Evolutionary conservation across 1,140 invertebrate species (phyloP).

Genomic region (Helicoverpa armigera): DNA sequence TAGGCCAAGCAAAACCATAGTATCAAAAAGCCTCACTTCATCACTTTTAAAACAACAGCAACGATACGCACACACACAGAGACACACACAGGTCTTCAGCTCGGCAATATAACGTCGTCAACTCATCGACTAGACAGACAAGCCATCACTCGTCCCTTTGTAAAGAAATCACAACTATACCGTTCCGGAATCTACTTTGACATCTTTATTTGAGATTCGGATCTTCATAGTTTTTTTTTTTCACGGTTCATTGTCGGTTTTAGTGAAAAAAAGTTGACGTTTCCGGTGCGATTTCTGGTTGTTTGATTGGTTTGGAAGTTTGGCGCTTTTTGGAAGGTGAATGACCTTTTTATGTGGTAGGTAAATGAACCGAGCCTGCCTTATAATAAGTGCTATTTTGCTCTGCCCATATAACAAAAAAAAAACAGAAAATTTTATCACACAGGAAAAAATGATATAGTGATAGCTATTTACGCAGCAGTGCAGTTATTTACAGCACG

Average conservation of each 20-base stretch:
- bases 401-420: too few species aligned
- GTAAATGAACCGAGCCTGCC: too few species aligned
- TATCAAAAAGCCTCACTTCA: too few species aligned
- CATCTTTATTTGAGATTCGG: constrained; percentile 2
- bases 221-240: background rate
- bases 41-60: background rate
- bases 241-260: background rate
- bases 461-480: too few species aligned
- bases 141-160: constrained; percentile 7
- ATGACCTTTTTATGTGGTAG: background rate
- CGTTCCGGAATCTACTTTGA: constrained; percentile 2
- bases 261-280: background rate
- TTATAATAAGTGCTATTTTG: too few species aligned
- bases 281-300: background rate
- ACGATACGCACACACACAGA: background rate
- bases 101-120: constrained; percentile 1
- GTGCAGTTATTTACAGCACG: too few species aligned
- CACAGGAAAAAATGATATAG: too few species aligned
- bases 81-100: too few species aligned
- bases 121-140: background rate
- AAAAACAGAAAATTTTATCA: too few species aligned
- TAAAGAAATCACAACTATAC: constrained; percentile 6
- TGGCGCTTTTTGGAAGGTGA: background rate
- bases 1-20: too few species aligned
- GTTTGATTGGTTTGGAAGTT: background rate